Evolutionary conservation across 2,888 invertebrate genomes (phyloP), one percentile per base, ranked within the genome.

Genomic region (Ophraella communa): DNA sequence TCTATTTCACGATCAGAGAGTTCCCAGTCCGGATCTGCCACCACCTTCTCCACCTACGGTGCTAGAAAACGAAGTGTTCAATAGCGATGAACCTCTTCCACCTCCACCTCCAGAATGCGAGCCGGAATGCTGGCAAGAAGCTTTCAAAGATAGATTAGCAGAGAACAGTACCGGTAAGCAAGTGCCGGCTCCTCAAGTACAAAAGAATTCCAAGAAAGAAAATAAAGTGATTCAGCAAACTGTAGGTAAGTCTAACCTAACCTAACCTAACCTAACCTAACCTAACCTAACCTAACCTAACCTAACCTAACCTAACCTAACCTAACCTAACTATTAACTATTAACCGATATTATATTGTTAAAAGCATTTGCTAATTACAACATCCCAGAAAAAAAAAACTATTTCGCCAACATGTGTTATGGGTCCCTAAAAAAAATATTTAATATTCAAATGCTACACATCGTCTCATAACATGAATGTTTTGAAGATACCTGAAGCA

Each of bases 21-120:
- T 86, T 33, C 85, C 86, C 11, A 87, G 87, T 74, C 88, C 88
- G 1, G 88, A 88, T 75, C 61, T 75, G 49, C 87, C 87, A 11
- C 87, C 87, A 1, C 88, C 89, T 0, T 87, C 89, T 1, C 88
- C 89, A 3, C 88, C 89, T 0, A 85, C 86, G 1, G 85, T 86
- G 27, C 79, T 85, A 5, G 87, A 87, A 71, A 85, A 85, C 65
- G 88, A 88, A 72, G 85, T 87, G 17, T 79, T 86, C 65, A 83
- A 85, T 62, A 85, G 84, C 71, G 89, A 89, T 73, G 88, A 88
- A 71, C 89, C 89, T 5, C 79, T 89, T 61, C 89, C 89, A 8
- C 89, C 89, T 3, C 89, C 89, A 3, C 89, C 89, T 0, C 85
- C 87, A 0, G 86, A 86, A 70, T 78, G 85, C 63, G 79, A 80